phyloP scores from a whole-genome alignment of 2,797 vertebrate genomes.

The Sandelia bainsii region DNA sequence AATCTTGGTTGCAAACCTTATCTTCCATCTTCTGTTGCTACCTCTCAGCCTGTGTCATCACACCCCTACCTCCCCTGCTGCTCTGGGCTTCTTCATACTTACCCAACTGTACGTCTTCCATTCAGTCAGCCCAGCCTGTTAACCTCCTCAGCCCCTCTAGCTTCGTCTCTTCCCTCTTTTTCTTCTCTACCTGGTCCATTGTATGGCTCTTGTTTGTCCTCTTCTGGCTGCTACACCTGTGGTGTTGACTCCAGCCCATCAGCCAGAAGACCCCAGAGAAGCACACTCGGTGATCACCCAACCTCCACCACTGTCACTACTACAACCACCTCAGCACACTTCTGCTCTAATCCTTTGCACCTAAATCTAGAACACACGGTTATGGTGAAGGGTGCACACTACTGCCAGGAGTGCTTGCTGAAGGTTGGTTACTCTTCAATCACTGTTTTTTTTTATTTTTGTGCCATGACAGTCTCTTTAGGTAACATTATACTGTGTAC shows the following conservation, averaged over 20 bases:
- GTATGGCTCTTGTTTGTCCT: conserved; percentile 71
- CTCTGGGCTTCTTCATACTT: conserved; percentile 83
- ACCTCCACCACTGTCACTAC: conserved; percentile 74
- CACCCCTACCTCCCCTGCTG: conserved; percentile 88
- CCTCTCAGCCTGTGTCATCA: conserved; percentile 80
- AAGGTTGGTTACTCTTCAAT: conserved; percentile 90
- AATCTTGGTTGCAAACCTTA: conserved; percentile 67
- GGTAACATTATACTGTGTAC: conserved; percentile 2
- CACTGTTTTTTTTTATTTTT: conserved; percentile 37
- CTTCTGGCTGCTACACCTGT: conserved; percentile 76
- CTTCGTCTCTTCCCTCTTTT: conserved; percentile 60
- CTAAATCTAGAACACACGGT: conserved; percentile 89
- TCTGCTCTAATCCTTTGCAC: conserved; percentile 92
- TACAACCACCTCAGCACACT: conserved; percentile 82
- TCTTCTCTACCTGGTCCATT: conserved; percentile 60
- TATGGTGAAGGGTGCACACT: conserved; percentile 92
- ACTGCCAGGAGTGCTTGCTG: conserved; percentile 92
- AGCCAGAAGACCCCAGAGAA: conserved; percentile 72
- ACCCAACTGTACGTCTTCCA: conserved; percentile 69
- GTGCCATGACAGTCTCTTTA: conserved; percentile 15
- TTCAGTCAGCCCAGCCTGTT: conserved; percentile 65
- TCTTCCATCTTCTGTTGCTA: conserved; percentile 73
- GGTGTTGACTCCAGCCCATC: conserved; percentile 72
- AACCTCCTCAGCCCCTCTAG: conserved; percentile 55
- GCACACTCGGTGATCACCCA: conserved; percentile 67